Evolutionary conservation across 2,113 vertebrate genomes (phyloP), one percentile per base, ranked within the genome.

Genomic region (Tachycineta bicolor): DNA sequence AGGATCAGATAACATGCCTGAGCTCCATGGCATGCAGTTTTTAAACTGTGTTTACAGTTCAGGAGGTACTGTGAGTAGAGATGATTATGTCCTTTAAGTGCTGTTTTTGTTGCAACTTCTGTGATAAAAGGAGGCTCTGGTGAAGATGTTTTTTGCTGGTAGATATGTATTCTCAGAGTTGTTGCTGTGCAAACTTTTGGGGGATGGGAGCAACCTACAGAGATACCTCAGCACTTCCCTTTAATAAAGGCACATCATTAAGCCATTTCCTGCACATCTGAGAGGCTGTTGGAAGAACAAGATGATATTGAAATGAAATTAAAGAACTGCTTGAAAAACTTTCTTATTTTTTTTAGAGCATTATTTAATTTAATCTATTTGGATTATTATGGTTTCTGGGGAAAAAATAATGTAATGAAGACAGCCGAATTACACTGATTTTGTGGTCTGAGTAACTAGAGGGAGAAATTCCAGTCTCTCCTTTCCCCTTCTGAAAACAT

Each of bases 301-400:
- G 74, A 94, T 94, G 91, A 68, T 84, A 93, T 59, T 96, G 87
- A 97, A 96, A 87, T 96, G 82, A 97, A 96, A 95, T 98, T 96
- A 94, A 97, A 97, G 87, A 87, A 70, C 84, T 33, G 78, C 89
- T 97, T 95, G 68, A 28, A 37, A n/a, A n/a, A n/a, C n/a, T n/a
- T n/a, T 37, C 84, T 41, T 60, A 33, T 52, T 34, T 64, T 73
- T 93, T 87, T 78, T 44, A 4, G 78, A 95, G 60, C 81, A 75
- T 92, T 89, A 65, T 90, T 97, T 97, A 97, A 96, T 95, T 95
- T 95, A 96, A 94, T 96, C 71, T 79, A 95, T 97, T 96, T 93
- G 41, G 86, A 95, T 58, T 87, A 93, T 91, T 95, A 71, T 74
- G 87, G 49, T 94, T 96, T 92, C 67, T 94, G 58, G 34, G 69